Evolutionary conservation across 1,140 invertebrate species (phyloP).

Genomic region (Ips typographus): DNA sequence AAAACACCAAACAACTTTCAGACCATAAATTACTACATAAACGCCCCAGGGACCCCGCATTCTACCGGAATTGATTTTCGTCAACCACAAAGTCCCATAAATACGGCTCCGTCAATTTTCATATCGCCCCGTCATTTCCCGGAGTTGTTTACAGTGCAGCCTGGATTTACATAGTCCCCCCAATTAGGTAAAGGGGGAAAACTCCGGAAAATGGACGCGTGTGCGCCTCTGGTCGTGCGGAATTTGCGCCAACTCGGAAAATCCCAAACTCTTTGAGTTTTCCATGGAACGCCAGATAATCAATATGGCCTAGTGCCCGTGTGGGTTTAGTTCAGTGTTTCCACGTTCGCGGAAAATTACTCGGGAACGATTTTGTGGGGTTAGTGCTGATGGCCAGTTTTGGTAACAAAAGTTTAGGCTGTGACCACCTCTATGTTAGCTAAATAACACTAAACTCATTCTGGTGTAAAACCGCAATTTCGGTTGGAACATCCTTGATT

Average conservation of each 20-base stretch:
- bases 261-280: conserved; percentile 20
- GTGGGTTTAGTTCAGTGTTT: no score
- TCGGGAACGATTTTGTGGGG: no score
- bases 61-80: no score
- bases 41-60: no score
- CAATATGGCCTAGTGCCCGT: conserved; percentile 16
- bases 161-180: no score
- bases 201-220: conserved; percentile 42
- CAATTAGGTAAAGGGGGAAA: conserved; percentile 20
- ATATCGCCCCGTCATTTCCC: conserved; percentile 8
- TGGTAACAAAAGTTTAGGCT: no score
- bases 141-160: neutral
- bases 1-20: no score
- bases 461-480: neutral
- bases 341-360: no score
- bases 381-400: no score
- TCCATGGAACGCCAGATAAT: conserved; percentile 15
- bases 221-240: conserved; percentile 9
- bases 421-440: no score
- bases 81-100: neutral
- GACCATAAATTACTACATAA: no score
- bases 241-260: conserved; percentile 24
- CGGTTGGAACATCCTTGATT: neutral
- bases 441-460: neutral
- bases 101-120: neutral